These are phyloP conservation scores for Panopea generosa DNA, from an alignment of 2,888 invertebrate species.

Conservation along the genomic window DNA sequence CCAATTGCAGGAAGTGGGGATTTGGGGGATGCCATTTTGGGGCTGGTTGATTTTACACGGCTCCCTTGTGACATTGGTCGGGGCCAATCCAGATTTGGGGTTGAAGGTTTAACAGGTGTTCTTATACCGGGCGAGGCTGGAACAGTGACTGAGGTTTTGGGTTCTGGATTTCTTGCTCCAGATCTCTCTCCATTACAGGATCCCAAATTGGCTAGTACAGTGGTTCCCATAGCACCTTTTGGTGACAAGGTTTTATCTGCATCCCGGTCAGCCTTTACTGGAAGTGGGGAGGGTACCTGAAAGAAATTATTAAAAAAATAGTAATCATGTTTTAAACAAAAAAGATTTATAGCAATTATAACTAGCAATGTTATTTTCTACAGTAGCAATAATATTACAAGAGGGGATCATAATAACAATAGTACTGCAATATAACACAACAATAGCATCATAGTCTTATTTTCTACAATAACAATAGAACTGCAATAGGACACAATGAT, in stretches of 20 bases:
- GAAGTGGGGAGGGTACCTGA: slow-evolving; percentile 70
- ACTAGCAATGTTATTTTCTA: no score
- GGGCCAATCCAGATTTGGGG: slow-evolving; percentile 63
- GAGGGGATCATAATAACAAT: no score
- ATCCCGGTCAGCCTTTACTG: slow-evolving; percentile 64
- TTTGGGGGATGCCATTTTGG: slow-evolving; percentile 44
- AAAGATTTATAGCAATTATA: no score
- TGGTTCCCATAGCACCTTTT: slow-evolving; percentile 34
- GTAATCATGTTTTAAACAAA: not conserved
- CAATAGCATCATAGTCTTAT: no score
- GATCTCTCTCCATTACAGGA: slow-evolving; percentile 55
- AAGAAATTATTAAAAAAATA: no score
- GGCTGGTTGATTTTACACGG: slow-evolving; percentile 50
- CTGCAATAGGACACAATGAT: no score
- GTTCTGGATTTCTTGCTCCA: slow-evolving; percentile 70
- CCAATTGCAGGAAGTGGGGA: slow-evolving; percentile 51
- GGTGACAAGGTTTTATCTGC: slow-evolving; percentile 58
- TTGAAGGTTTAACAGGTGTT: slow-evolving; percentile 50
- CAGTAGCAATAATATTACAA: no score
- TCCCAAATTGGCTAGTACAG: slow-evolving; percentile 27
- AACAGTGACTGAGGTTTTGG: slow-evolving; percentile 46
- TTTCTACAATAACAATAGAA: no score
- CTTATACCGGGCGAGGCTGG: slow-evolving; percentile 59
- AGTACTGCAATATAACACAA: no score
- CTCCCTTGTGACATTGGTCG: slow-evolving; percentile 42